Conservation (phyloP, 1,140 invertebrate genomes). For the Zophobas morio region DNA sequence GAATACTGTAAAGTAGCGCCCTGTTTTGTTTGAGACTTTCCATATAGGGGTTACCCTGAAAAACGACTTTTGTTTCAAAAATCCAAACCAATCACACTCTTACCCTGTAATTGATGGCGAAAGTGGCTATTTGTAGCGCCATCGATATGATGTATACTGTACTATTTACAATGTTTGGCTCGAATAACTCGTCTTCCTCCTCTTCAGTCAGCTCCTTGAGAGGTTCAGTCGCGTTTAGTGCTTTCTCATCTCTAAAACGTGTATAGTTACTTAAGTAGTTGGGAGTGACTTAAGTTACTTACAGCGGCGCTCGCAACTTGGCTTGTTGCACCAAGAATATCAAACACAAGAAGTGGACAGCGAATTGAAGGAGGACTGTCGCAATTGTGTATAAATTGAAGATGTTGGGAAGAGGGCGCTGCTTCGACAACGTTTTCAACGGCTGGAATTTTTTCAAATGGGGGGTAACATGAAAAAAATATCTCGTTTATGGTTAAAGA, state of each 20-base stretch:
- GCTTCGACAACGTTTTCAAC: conserved; percentile 91
- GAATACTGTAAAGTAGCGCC: conserved; percentile 90
- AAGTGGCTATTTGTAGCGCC: conserved; percentile 97
- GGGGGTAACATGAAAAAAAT: too few relatives aligned
- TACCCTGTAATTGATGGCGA: conserved; percentile 99
- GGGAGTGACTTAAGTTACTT: conserved; percentile 61
- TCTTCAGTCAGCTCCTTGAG: conserved; percentile 64
- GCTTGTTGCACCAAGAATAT: conserved; percentile 92
- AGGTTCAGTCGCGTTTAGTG: conserved; percentile 21
- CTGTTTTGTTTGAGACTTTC: conserved; percentile 94
- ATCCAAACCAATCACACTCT: conserved; percentile 59
- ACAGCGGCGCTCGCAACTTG: conserved; percentile 78
- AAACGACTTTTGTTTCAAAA: conserved; percentile 55
- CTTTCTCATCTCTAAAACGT: conserved; percentile 52
- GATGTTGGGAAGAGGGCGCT: conserved; percentile 97
- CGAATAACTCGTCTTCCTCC: conserved; percentile 91
- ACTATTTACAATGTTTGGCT: conserved; percentile 95
- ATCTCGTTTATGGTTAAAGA: too few relatives aligned
- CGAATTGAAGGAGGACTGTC: conserved; percentile 96
- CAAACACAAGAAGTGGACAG: conserved; percentile 93
- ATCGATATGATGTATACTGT: conserved; percentile 99
- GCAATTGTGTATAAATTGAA: conserved; percentile 98
- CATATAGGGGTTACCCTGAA: conserved; percentile 98
- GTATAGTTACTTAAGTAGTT: background rate
- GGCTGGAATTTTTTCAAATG: conserved; percentile 76